These are phyloP conservation scores for Ptychochromis oligacanthus DNA, from an alignment of 2,113 vertebrate genomes.

Conservation along the genomic window DNA sequence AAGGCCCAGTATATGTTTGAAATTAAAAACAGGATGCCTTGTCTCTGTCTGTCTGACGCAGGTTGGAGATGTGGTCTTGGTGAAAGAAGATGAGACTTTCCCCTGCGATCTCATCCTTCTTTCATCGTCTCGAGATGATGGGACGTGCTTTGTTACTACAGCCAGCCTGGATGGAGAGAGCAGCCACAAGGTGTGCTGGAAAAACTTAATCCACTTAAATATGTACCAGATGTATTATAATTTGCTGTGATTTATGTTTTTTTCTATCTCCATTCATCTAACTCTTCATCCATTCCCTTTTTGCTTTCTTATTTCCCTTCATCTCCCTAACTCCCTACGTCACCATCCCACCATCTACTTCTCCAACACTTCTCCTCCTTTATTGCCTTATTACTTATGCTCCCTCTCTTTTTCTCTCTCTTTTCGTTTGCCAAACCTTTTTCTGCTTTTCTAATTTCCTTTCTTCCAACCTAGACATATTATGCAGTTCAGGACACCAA, in stretches of 20 bases:
- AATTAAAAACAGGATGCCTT: neutral
- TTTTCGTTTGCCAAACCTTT: neutral
- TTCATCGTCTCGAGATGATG: conserved; percentile 89
- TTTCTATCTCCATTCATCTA: neutral
- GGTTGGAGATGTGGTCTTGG: conserved; percentile 96
- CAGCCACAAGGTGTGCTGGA: conserved; percentile 87
- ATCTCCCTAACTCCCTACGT: neutral
- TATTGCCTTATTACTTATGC: rapidly evolving
- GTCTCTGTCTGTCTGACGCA: conserved; percentile 43
- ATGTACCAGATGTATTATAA: neutral
- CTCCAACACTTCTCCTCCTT: neutral
- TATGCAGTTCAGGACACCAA: conserved; percentile 96
- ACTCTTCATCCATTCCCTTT: neutral
- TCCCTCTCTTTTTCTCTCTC: neutral
- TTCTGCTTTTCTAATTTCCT: neutral
- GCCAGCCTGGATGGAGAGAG: conserved; percentile 97
- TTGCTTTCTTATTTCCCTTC: neutral
- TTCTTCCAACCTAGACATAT: conserved; percentile 84
- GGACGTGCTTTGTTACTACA: conserved; percentile 95
- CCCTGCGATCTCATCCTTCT: conserved; percentile 96
- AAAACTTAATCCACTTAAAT: neutral
- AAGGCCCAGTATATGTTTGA: neutral
- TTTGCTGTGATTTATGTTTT: neutral
- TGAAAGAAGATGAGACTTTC: conserved; percentile 94
- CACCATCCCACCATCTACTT: neutral